Base-by-base conservation (phyloP, 2,888 invertebrate species). In the Tenthredo livida region DNA sequence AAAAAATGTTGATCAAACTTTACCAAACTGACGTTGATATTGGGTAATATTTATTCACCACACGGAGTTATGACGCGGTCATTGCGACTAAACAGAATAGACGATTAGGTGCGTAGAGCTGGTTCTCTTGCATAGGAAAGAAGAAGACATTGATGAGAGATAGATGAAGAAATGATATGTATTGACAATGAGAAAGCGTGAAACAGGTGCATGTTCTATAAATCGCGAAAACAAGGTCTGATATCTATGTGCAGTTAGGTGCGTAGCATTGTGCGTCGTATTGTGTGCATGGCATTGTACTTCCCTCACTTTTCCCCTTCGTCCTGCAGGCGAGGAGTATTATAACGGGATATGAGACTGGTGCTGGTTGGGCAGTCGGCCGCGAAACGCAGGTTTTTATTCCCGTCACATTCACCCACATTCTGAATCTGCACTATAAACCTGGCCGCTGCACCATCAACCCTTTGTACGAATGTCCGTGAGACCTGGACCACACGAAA, bases 371-470 rank as follows among this genome's bases (percentile, higher is more conserved):
- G 67, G 83, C 83, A 70, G 83, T 83, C 54, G 67, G 43, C 67
- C 83, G 83, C 70, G 67, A 70, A 83, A 37, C 67, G 47, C 43
- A 83, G 43, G 47, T 83, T 83, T 83, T 80, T 61, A 80, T 61
- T 65, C 58, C 37, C 61, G 80, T 61, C 58, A 65, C 80, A 80
- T 80, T 83, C 83, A 83, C 83, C 83, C 83, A 83, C 83, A 58
- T 80, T 80, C 58, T 61, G 61, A 80, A 80, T 80, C 80, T 40
- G 58, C 80, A 61, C 80, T 61, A 73, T 73, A 73, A 25, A 43
- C 72, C 9, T 43, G 43, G 61, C 40, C 58, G 84, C 85, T 87
- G 86, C 87, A 84, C 86, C 86, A 78, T 84, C 70, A 73, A 9
- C 47, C 65, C 72, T 83, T 54, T 84, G 58, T 40, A 21, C 61